A percentile compares a stretch with the other conserved stretches of the same genome.
Evolutionary conservation across 2,888 invertebrate genomes (phyloP).

Genomic region (Protophormia terraenovae): DNA sequence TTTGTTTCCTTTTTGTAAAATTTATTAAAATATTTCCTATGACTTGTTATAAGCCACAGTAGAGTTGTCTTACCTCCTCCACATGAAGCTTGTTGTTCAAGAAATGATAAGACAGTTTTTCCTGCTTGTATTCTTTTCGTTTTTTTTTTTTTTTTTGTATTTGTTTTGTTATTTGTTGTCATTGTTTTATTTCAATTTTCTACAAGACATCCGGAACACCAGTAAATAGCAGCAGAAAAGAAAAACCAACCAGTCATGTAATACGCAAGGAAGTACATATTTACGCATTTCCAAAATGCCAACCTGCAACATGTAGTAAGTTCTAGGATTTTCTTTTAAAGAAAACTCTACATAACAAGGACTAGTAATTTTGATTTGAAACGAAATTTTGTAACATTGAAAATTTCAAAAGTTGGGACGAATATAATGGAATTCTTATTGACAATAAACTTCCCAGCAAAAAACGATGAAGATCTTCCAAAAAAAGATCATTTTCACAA

Average conservation of each 20-base stretch:
- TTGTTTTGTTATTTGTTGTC: neutral
- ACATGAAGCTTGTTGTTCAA: neutral
- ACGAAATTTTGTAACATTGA: neutral
- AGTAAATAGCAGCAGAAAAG: neutral
- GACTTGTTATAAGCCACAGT: neutral
- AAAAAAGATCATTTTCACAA: too few relatives aligned
- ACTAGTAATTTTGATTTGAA: neutral
- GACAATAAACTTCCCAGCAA: too few relatives aligned
- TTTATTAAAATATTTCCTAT: conserved; percentile 1
- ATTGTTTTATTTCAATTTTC: conserved; percentile 29
- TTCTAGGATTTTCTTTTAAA: neutral
- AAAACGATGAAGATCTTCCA: too few relatives aligned
- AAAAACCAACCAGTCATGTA: conserved; percentile 4
- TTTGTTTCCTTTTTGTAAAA: conserved; percentile 11
- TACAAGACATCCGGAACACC: neutral
- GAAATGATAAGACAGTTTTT: conserved; percentile 10
- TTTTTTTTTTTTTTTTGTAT: neutral
- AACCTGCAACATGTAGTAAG: neutral
- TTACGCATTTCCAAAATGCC: conserved; percentile 14
- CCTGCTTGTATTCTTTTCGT: neutral
- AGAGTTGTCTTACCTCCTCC: neutral
- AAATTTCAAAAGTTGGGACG: neutral
- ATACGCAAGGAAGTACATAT: neutral
- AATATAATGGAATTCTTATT: too few relatives aligned
- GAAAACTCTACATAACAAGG: neutral